Conservation (phyloP, 2,888 invertebrate species). For the Cheilosia variabilis region DNA sequence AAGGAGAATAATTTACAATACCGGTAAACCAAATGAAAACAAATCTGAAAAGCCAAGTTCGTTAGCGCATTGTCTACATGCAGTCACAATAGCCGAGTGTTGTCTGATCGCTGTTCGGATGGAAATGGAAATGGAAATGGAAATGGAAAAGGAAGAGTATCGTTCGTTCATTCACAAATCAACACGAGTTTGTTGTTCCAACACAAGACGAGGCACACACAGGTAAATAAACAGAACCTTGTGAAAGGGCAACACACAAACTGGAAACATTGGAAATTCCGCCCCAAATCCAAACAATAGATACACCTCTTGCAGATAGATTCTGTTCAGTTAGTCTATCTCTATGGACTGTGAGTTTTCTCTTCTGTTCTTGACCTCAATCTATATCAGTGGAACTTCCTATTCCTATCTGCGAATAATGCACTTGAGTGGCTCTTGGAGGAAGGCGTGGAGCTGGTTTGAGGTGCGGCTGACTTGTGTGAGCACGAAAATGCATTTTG, state of each 20-base stretch:
- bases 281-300: slow-evolving; percentile 25
- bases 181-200: slow-evolving; percentile 52
- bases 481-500: too few relatives aligned
- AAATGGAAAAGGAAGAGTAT: slow-evolving; percentile 6
- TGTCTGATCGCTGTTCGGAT: slow-evolving; percentile 3
- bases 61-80: slow-evolving; percentile 43
- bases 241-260: slow-evolving; percentile 14
- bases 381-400: background rate
- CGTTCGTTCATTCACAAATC: slow-evolving; percentile 54
- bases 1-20: slow-evolving; percentile 40
- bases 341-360: background rate
- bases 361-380: background rate
- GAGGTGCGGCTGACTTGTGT: too few relatives aligned
- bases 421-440: too few relatives aligned
- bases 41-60: slow-evolving; percentile 44
- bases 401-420: too few relatives aligned
- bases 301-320: slow-evolving; percentile 3
- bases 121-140: too few relatives aligned
- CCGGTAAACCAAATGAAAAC: slow-evolving; percentile 55
- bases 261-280: slow-evolving; percentile 2
- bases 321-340: background rate
- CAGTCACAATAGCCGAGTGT: slow-evolving; percentile 5
- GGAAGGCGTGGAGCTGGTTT: too few relatives aligned
- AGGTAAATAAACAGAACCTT: slow-evolving; percentile 56
- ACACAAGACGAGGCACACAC: slow-evolving; percentile 31